These are phyloP conservation scores for Neocrepidodera transversa DNA, from an alignment of 2,888 invertebrate species.

Conservation along the genomic window DNA sequence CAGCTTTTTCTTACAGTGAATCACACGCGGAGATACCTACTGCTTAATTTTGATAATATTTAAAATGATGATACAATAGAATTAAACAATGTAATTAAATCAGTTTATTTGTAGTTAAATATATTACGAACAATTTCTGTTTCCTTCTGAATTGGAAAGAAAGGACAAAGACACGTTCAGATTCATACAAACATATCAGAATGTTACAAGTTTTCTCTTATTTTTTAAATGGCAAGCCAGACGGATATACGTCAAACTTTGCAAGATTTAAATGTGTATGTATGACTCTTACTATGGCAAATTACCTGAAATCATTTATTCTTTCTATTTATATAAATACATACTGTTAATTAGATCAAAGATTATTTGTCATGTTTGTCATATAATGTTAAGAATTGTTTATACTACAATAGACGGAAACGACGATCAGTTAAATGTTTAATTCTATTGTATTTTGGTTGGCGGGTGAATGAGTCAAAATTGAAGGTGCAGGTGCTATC, in stretches of 20 bases:
- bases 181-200: constrained; percentile 9
- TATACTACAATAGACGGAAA: constrained; percentile 19
- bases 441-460: constrained; percentile 29
- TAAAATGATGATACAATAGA: constrained; percentile 28
- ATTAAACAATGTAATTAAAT: constrained; percentile 22
- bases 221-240: background rate
- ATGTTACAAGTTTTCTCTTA: constrained; percentile 5
- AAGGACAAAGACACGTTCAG: constrained; percentile 6
- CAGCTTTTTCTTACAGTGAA: constrained; percentile 39
- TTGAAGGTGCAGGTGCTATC: constrained; percentile 32
- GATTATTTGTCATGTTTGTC: too few relatives aligned
- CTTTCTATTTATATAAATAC: too few relatives aligned
- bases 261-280: constrained; percentile 3
- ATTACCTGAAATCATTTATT: too few relatives aligned
- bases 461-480: constrained; percentile 18
- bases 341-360: too few relatives aligned
- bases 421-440: constrained; percentile 14
- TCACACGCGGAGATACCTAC: constrained; percentile 36
- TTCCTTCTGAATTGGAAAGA: constrained; percentile 5
- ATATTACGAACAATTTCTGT: constrained; percentile 11
- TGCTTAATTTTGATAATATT: constrained; percentile 33
- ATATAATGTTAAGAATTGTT: too few relatives aligned
- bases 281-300: constrained; percentile 2
- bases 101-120: constrained; percentile 3
- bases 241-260: constrained; percentile 9